Percentiles rank a stretch among this genome's conserved stretches.
These are phyloP conservation scores for Phoenicopterus ruber DNA, from an alignment of 2,113 vertebrate species.

Conservation along the genomic window DNA sequence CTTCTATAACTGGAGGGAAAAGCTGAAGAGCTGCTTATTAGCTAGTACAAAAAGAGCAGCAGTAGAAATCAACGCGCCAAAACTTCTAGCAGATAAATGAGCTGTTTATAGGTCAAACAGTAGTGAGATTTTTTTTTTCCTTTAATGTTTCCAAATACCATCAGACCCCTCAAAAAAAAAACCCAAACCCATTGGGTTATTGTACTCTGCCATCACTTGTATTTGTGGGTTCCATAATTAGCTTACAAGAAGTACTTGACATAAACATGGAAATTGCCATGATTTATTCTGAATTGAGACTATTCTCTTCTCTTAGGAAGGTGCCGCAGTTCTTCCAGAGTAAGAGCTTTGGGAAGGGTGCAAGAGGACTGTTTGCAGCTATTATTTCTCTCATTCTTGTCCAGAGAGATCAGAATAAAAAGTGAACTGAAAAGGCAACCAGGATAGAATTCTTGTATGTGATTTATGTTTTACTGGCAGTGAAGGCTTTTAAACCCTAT, in stretches of 20 bases:
- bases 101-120: background rate
- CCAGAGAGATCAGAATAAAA: too few relatives aligned
- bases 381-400: too few relatives aligned
- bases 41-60: background rate
- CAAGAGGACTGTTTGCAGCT: background rate
- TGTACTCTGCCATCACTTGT: background rate
- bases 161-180: rapidly evolving
- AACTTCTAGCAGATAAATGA: background rate
- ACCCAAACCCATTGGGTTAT: background rate
- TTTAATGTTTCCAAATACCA: background rate
- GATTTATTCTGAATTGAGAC: background rate
- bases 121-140: background rate
- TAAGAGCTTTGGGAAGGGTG: background rate
- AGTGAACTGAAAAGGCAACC: background rate
- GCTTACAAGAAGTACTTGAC: background rate
- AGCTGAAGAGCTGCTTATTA: background rate
- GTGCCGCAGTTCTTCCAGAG: background rate
- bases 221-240: background rate
- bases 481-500: background rate
- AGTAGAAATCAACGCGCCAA: background rate
- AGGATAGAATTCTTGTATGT: background rate
- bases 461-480: background rate
- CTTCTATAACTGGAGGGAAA: background rate
- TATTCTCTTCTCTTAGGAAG: background rate
- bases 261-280: background rate